Evolutionary conservation across 2,797 vertebrate species (phyloP), one percentile per base, ranked within the genome.

Genomic region (Craterocephalus amniculus): DNA sequence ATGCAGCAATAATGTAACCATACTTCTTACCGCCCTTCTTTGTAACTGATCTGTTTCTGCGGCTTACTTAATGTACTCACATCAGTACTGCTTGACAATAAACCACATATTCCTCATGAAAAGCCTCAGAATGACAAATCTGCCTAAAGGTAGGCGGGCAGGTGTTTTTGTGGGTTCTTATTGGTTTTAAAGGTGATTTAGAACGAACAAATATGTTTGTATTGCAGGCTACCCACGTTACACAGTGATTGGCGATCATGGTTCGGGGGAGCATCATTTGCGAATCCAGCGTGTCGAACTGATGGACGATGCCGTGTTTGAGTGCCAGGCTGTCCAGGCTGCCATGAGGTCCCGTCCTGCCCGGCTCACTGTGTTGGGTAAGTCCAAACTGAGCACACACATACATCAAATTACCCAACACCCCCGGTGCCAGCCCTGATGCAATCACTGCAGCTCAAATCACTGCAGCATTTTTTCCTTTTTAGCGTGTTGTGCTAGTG

Each of bases 261-360:
- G 95, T 20, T 96, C 96, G 0, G 98, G 98, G 0, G 97, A 99
- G 69, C 97, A 99, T 83, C 97, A 99, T 89, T 79, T 99, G 88
- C 95, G 96, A 59, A 99, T 99, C 84, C 94, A 98, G 84, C 89
- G 95, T 4, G 98, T 97, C 0, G 97, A 99, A 84, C 93, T 99
- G 62, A 96, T 96, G 78, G 98, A 99, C 36, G 98, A 99, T 0
- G 97, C 98, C 0, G 93, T 97, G 61, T 99, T 99, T 0, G 98
- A 99, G 87, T 99, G 98, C 79, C 98, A 99, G 91, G 98, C 98
- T 60, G 98, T 99, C 86, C 96, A 99, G 73, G 97, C 96, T 0
- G 98, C 97, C 84, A 97, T 97, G 92, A 95, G 98, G 73, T 99
- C 98, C 63, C 90, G 97, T 65, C 96, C 97, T 0, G 98, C 98